Conservation (phyloP, 2,113 vertebrate genomes). For the Smithornis capensis region DNA sequence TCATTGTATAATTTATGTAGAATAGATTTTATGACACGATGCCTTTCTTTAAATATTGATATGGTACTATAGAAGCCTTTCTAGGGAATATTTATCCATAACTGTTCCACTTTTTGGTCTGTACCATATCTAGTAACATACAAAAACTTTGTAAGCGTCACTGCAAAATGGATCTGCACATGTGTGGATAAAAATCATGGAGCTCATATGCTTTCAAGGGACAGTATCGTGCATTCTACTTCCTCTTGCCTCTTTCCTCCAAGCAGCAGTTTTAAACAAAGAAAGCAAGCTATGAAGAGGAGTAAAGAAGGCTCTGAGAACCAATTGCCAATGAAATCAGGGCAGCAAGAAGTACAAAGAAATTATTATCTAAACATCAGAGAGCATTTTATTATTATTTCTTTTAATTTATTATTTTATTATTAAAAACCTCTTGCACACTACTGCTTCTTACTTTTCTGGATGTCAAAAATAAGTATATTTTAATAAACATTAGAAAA, state of each 20-base stretch:
- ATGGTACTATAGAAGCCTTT: background rate
- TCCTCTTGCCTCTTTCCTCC: background rate
- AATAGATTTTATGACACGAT: background rate
- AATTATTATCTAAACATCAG: background rate
- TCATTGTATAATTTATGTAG: background rate
- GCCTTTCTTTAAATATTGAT: background rate
- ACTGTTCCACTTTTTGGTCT: background rate
- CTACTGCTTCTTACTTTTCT: background rate
- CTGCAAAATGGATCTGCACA: background rate
- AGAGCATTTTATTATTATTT: background rate
- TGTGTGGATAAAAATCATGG: background rate
- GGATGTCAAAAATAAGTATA: background rate
- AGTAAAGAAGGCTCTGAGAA: background rate
- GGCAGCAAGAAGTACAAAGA: background rate
- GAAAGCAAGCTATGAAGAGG: background rate
- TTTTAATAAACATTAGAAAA: background rate
- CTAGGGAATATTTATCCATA: background rate
- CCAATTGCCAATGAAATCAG: background rate
- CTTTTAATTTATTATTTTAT: too few relatives aligned
- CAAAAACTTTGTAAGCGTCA: background rate
- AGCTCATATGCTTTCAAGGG: background rate
- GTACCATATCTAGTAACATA: background rate
- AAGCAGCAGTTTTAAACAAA: background rate
- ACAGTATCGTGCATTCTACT: background rate
- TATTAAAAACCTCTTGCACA: background rate